phyloP scores from a whole-genome alignment of 2,797 vertebrate genomes.

The Pantherophis alleghaniensis region DNA sequence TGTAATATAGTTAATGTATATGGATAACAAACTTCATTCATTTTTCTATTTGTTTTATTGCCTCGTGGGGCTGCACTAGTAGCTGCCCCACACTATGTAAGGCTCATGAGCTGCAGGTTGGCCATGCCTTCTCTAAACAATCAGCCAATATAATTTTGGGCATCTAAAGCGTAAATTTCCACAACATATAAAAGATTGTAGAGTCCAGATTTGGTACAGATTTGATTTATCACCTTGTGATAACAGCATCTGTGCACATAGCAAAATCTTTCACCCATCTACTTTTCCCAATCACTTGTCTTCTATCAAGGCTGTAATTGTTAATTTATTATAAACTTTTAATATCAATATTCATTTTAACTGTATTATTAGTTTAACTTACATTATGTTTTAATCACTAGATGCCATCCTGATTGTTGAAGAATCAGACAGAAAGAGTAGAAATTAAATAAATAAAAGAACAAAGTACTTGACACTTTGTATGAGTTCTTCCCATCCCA shows the following conservation, averaged over 20 bases:
- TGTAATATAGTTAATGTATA: not conserved
- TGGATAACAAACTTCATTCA: not conserved
- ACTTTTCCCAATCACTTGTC: not conserved
- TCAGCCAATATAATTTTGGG: not conserved
- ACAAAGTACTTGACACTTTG: not conserved
- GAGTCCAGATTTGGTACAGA: not conserved
- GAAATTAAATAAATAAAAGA: not conserved
- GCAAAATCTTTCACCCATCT: not conserved
- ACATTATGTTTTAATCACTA: not conserved
- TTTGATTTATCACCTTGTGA: not conserved
- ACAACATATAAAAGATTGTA: not conserved
- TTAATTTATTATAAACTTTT: not conserved
- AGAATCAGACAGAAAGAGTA: not conserved
- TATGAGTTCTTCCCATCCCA: not conserved
- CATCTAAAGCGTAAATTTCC: not conserved
- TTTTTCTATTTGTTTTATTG: not conserved
- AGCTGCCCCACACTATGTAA: not conserved
- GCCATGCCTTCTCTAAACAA: not conserved
- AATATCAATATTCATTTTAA: not conserved
- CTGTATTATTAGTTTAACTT: not conserved
- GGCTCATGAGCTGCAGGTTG: not conserved
- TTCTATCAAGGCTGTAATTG: not conserved
- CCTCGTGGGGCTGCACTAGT: not conserved
- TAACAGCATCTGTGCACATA: not conserved
- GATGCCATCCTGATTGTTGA: not conserved